Conservation (phyloP, 1,140 invertebrate genomes). For the Macrosteles quadrilineatus region DNA sequence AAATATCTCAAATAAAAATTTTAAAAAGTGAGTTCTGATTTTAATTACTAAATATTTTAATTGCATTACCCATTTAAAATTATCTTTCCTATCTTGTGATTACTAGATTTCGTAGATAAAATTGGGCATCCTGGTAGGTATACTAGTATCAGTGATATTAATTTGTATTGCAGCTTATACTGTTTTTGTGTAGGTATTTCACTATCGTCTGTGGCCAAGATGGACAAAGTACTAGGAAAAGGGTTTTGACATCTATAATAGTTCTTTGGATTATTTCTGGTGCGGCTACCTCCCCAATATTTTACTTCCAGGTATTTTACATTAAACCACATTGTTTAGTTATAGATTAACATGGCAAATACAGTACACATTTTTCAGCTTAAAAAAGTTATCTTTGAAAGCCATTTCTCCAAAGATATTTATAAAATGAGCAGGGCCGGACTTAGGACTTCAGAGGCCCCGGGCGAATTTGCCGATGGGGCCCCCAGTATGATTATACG, state of each 20-base stretch:
- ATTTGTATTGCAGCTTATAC: too few species aligned
- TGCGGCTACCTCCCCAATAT: not conserved
- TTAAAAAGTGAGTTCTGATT: too few species aligned
- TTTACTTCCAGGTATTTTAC: not conserved
- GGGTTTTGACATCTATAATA: slow-evolving; percentile 46
- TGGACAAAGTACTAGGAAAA: not conserved
- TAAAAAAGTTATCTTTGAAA: not conserved
- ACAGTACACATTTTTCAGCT: not conserved
- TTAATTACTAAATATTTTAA: too few species aligned
- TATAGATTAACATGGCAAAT: not conserved
- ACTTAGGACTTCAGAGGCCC: too few species aligned
- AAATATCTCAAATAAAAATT: too few species aligned
- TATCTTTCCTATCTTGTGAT: too few species aligned
- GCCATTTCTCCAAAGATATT: not conserved
- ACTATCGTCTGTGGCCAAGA: slow-evolving; percentile 37
- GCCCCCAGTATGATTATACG: too few species aligned
- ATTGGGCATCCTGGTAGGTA: too few species aligned
- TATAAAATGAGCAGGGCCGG: not conserved
- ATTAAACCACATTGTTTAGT: not conserved
- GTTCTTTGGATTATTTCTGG: slow-evolving; percentile 56
- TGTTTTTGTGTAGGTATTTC: slow-evolving; percentile 48
- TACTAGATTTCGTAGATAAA: too few species aligned
- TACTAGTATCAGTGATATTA: too few species aligned
- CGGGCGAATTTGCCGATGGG: too few species aligned
- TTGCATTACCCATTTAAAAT: too few species aligned